A percentile compares a stretch with the other conserved stretches of the same genome.
phyloP scores from a whole-genome alignment of 2,888 invertebrate genomes.

The Athalia rosae region DNA sequence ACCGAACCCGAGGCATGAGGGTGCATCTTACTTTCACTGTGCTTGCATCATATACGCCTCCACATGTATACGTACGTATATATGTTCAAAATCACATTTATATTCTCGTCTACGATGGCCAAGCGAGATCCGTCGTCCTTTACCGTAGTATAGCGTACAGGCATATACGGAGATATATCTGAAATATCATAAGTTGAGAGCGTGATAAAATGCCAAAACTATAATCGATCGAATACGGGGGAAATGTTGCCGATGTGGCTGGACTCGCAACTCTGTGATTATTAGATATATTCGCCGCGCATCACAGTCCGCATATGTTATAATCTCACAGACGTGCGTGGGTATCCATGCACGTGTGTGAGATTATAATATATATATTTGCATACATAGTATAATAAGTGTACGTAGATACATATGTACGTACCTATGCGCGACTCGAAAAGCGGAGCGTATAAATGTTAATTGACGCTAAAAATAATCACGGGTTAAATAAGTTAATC shows the following conservation, averaged over 20 bases:
- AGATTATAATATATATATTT: neutral
- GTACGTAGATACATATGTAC: no score
- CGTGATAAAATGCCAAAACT: constrained; percentile 34
- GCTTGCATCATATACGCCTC: neutral
- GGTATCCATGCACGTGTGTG: no score
- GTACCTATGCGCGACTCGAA: neutral
- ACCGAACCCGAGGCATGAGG: constrained; percentile 11
- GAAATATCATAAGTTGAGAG: constrained; percentile 1
- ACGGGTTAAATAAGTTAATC: constrained; percentile 42
- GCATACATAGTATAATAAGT: neutral
- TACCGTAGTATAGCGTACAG: constrained; percentile 20
- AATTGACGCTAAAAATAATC: constrained; percentile 38
- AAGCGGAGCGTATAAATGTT: constrained; percentile 28
- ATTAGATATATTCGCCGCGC: no score
- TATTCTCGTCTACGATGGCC: neutral
- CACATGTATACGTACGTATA: neutral
- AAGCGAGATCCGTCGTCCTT: neutral
- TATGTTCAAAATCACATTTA: neutral
- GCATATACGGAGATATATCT: neutral
- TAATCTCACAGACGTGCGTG: no score
- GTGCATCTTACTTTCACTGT: constrained; percentile 42
- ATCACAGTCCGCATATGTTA: no score
- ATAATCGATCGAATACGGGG: neutral
- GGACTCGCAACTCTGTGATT: no score
- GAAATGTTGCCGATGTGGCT: no score